Evolutionary conservation across 2,797 vertebrate genomes (phyloP).

Genomic region (Poecilia wingei): DNA sequence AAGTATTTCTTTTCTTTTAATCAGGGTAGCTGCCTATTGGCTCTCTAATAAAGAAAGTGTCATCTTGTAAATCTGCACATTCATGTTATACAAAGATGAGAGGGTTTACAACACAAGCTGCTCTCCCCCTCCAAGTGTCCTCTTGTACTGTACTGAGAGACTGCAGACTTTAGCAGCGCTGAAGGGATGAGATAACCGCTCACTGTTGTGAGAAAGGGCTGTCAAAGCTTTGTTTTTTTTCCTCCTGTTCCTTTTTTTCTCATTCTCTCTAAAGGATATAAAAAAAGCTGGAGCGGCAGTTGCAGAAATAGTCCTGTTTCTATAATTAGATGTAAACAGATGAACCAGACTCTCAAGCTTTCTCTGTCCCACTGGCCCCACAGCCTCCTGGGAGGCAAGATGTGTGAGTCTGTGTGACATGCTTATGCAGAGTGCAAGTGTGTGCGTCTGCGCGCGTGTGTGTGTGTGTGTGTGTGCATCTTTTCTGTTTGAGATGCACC

Average conservation of each 20-base stretch:
- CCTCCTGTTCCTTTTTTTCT: not conserved
- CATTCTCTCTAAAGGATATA: slow-evolving; percentile 58
- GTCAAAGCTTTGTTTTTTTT: slow-evolving; percentile 68
- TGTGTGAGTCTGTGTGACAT: slow-evolving; percentile 48
- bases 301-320: slow-evolving; percentile 78
- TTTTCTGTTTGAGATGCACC: slow-evolving; percentile 53
- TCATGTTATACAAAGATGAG: slow-evolving; percentile 69
- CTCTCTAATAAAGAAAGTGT: slow-evolving; percentile 42
- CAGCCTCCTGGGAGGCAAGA: slow-evolving; percentile 70
- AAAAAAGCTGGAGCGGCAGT: slow-evolving; percentile 65
- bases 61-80: slow-evolving; percentile 69
- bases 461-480: slow-evolving; percentile 22
- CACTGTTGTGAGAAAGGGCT: slow-evolving; percentile 73
- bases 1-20: slow-evolving; percentile 44
- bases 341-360: slow-evolving; percentile 67
- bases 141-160: slow-evolving; percentile 62
- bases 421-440: slow-evolving; percentile 21
- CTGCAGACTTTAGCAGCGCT: slow-evolving; percentile 65
- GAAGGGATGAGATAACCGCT: slow-evolving; percentile 74
- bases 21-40: slow-evolving; percentile 24
- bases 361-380: slow-evolving; percentile 76
- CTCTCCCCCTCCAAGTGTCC: slow-evolving; percentile 46
- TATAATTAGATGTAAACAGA: slow-evolving; percentile 84
- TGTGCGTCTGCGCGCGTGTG: slow-evolving; percentile 2
- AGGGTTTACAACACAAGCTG: slow-evolving; percentile 60